phyloP scores from a whole-genome alignment of 2,888 invertebrate species.

The Sesamia inferens region DNA sequence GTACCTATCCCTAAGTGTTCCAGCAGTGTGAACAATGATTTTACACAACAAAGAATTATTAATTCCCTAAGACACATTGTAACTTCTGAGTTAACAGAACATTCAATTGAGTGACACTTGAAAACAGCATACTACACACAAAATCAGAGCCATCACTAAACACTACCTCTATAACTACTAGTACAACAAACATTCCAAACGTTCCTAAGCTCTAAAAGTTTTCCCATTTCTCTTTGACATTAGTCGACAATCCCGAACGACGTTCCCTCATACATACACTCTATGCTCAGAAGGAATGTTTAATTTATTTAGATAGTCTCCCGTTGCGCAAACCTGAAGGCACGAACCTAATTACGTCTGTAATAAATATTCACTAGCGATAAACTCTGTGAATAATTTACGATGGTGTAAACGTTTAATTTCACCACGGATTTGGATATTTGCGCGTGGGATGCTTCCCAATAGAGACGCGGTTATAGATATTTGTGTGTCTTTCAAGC shows the following conservation, averaged over 20 bases:
- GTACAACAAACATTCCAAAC: slow-evolving; percentile 46
- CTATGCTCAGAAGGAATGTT: slow-evolving; percentile 73
- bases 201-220: slow-evolving; percentile 70
- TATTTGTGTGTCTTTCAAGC: slow-evolving; percentile 39
- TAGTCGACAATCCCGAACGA: slow-evolving; percentile 67
- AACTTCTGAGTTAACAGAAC: neutral
- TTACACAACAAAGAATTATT: neutral
- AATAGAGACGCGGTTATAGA: slow-evolving; percentile 47
- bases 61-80: neutral
- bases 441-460: slow-evolving; percentile 63
- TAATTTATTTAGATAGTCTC: slow-evolving; percentile 80
- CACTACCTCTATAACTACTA: slow-evolving; percentile 36
- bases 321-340: slow-evolving; percentile 79
- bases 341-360: slow-evolving; percentile 84
- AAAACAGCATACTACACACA: slow-evolving; percentile 1
- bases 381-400: slow-evolving; percentile 86
- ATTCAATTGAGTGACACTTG: neutral
- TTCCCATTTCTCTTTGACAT: slow-evolving; percentile 74
- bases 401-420: slow-evolving; percentile 83
- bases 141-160: slow-evolving; percentile 19
- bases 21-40: neutral
- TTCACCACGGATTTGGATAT: slow-evolving; percentile 76
- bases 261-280: slow-evolving; percentile 65
- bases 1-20: too few relatives aligned
- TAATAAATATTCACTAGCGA: slow-evolving; percentile 87